Evolutionary conservation across 2,888 invertebrate species (phyloP).

Genomic region (Vesta saturnalis): DNA sequence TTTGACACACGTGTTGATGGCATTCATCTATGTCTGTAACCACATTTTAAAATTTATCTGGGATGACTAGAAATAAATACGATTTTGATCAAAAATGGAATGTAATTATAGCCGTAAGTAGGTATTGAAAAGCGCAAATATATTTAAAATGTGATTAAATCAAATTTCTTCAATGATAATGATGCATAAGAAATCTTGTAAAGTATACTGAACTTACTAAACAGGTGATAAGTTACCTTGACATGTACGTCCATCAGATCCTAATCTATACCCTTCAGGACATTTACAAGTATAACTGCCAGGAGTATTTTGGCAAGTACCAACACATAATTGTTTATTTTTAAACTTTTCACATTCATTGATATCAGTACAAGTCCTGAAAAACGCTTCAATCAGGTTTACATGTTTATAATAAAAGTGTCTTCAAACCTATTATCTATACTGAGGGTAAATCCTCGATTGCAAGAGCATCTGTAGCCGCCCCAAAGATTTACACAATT

Average conservation of each 20-base stretch:
- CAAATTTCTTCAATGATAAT: too few relatives aligned
- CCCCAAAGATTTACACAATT: conserved; percentile 92
- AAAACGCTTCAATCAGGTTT: conserved; percentile 31
- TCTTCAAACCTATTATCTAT: conserved; percentile 74
- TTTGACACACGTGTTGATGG: conserved; percentile 64
- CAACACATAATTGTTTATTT: conserved; percentile 75
- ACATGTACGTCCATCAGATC: conserved; percentile 81
- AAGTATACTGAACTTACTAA: too few relatives aligned
- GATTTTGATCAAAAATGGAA: too few relatives aligned
- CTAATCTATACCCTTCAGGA: conserved; percentile 81
- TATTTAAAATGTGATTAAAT: background rate
- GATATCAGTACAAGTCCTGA: conserved; percentile 78
- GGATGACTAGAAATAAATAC: too few relatives aligned
- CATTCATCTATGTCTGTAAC: conserved; percentile 79
- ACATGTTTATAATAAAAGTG: background rate
- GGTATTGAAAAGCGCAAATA: background rate
- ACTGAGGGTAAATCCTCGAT: conserved; percentile 82
- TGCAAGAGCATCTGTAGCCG: conserved; percentile 87
- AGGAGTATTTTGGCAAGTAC: conserved; percentile 85
- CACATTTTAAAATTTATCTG: too few relatives aligned
- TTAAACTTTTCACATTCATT: conserved; percentile 87
- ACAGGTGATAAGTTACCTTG: conserved; percentile 73
- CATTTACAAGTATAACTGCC: conserved; percentile 87
- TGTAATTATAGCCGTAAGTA: background rate
- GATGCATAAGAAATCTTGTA: too few relatives aligned